Base-by-base conservation (phyloP, 2,113 vertebrate genomes). In the Vanacampus margaritifer region DNA sequence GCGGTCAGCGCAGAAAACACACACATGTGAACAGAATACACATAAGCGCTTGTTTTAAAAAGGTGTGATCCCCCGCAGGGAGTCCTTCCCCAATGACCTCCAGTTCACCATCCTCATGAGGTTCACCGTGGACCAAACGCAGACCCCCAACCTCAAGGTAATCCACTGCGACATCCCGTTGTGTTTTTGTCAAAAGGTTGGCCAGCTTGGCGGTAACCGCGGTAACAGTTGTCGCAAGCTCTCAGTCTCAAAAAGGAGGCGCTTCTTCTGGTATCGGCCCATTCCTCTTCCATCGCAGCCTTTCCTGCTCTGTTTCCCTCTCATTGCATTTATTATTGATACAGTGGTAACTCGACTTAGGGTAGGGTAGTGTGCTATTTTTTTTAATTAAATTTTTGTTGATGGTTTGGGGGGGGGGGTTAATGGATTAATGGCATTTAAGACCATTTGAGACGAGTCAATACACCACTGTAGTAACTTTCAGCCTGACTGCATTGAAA, bases 91-190 rank as follows among this genome's bases (percentile, higher is more conserved):
- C 79, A 98, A 96, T 69, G 95, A 98, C 75, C 94, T 98, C 45
- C 97, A 99, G 81, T 99, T 99, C 77, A 97, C 94, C 81, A 98
- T 99, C 88, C 92, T 99, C 69, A 99, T 99, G 96, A 93, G 96
- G 85, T 99, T 99, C 86, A 98, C 96, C 65, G 96, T 99, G 83
- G 97, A 99, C 88, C 97, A 98, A 91, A 98, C 97, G 1, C 97
- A 98, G 86, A 98, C 96, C 26, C 96, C 95, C 66, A 98, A 96
- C 83, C 89, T 98, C 36, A 99, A 99, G 95, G 97, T 98, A 87
- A 69, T 13, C 11, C 23, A 9, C n/a, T 51, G 79, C 43, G 14
- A 48, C 5, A 53, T 5, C 50, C n/a, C n/a, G n/a, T n/a, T 36
- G 28, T 7, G 1, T 41, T n/a, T 72, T 16, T 68, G 64, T 81